These are phyloP conservation scores for Meleagris gallopavo DNA, from an alignment of 2,113 vertebrate genomes.

Conservation along the genomic window DNA sequence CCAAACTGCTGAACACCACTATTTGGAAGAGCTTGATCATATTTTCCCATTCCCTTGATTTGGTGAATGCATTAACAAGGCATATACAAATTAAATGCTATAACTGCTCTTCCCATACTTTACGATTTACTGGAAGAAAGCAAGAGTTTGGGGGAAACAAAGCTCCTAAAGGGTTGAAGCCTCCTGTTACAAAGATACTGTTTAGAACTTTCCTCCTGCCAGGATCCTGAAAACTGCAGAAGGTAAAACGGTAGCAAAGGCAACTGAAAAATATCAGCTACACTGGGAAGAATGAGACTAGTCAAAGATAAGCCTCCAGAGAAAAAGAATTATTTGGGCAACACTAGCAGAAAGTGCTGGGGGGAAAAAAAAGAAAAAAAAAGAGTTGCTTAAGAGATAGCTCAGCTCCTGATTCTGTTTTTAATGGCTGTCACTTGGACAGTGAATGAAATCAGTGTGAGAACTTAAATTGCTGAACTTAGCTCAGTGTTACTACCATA, in stretches of 20 bases:
- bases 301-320: neutral
- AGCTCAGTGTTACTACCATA: neutral
- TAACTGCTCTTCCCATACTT: neutral
- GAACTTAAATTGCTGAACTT: neutral
- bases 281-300: neutral
- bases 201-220: neutral
- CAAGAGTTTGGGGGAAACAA: neutral
- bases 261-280: neutral
- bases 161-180: neutral
- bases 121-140: neutral
- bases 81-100: neutral
- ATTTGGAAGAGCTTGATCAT: neutral
- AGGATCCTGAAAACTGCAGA: neutral
- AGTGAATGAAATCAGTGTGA: neutral
- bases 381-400: neutral
- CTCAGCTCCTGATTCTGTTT: neutral
- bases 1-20: neutral
- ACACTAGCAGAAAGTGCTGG: neutral
- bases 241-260: neutral
- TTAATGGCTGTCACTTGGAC: neutral
- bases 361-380: neutral
- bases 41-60: neutral
- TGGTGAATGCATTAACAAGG: neutral
- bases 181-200: neutral
- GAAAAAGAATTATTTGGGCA: neutral